Base-by-base conservation (phyloP, 2,797 vertebrate genomes). In the Channallabes apus region DNA sequence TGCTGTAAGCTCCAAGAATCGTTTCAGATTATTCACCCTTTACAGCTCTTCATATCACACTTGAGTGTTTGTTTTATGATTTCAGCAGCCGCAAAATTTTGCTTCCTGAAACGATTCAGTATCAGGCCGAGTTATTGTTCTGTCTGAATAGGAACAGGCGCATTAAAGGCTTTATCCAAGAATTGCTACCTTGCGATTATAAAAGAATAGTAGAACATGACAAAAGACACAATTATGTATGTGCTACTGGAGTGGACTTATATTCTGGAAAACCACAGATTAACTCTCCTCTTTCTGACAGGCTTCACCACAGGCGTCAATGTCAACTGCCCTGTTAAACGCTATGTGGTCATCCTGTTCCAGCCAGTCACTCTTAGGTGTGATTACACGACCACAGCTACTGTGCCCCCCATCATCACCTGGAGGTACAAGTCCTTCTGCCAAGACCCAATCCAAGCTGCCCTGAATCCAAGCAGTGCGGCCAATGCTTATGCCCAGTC, bases 341-440 rank as follows among this genome's bases (percentile, higher is more conserved):
- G 92, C 91, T 94, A 96, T 2, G 91, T 97, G 32, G 95, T 94
- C 69, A 97, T 97, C 90, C 94, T 98, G 0, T 98, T 98, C 93
- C 97, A 98, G 93, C 96, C 96, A 0, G 95, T 97, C 86, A 96
- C 94, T 2, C 94, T 98, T 69, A 91, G 46, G 17, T 98, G 97
- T 89, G 93, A 92, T 51, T 98, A 92, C 88, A 91, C 95, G 86
- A 92, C 95, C 1, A 72, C 92, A 0, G 3, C 87, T 7, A 73
- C 68, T 0, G 84, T 90, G 56, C 72, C 78, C 0, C 95, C 96
- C 6, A 88, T 96, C 0, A 84, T 98, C 62, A 93, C 93, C 0
- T 98, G 97, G 97, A 96, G 89, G 87, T 98, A 97, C 91, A 97
- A 96, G 86, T 98, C 97, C 0, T 98, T 94, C 89, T 98, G 97